phyloP scores from a whole-genome alignment of 2,888 invertebrate species.

The Trachelus troglodyta region DNA sequence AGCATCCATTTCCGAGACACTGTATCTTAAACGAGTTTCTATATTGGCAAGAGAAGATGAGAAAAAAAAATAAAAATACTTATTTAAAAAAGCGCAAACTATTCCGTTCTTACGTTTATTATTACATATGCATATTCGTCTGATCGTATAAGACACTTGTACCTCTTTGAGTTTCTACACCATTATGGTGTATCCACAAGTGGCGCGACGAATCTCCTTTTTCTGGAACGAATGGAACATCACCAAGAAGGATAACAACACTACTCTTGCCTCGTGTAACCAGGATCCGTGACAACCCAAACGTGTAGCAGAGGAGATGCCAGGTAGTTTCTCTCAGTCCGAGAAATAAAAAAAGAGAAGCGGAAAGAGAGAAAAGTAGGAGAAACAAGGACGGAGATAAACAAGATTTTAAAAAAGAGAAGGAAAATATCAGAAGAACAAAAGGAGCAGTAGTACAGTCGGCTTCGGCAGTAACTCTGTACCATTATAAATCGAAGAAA shows the following conservation, averaged over 20 bases:
- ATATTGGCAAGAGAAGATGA: neutral
- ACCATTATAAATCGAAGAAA: neutral
- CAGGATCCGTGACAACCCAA: neutral
- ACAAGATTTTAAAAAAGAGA: neutral
- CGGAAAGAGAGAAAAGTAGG: neutral
- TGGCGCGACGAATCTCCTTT: neutral
- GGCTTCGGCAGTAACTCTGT: neutral
- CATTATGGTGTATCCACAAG: neutral
- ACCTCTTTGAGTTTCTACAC: neutral
- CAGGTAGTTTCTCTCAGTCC: neutral
- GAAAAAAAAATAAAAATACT: neutral
- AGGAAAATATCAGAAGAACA: neutral
- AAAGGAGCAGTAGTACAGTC: neutral
- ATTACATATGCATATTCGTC: neutral
- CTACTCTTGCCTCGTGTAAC: neutral
- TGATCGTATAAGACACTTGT: neutral
- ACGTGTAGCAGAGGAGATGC: neutral
- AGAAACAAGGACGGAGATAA: no score
- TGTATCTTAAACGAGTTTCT: neutral
- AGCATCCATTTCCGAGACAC: neutral
- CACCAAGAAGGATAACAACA: neutral
- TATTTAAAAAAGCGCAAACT: neutral
- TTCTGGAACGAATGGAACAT: neutral
- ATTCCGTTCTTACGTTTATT: neutral
- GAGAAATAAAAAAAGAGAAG: conserved; percentile 2